phyloP scores from a whole-genome alignment of 2,113 vertebrate species.

The Mobula hypostoma region DNA sequence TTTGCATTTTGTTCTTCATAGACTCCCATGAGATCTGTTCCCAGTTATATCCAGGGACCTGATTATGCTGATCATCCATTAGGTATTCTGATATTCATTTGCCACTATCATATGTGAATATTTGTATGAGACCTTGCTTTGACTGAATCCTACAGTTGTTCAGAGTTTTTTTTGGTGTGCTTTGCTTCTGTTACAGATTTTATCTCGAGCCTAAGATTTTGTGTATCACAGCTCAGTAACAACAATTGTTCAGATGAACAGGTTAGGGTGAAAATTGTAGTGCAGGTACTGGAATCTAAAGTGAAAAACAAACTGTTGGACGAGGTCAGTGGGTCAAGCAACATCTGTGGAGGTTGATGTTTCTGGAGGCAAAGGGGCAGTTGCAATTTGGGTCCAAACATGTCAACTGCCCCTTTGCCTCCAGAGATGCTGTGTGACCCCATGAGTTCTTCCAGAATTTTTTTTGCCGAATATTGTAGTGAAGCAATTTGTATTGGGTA shows the following conservation, averaged over 20 bases:
- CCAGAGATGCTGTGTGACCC: too few species aligned
- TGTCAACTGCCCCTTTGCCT: too few species aligned
- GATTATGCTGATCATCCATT: slow-evolving; percentile 96
- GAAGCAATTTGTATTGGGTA: not conserved
- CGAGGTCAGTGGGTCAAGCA: too few species aligned
- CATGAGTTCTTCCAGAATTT: too few species aligned
- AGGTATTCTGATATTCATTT: slow-evolving; percentile 61
- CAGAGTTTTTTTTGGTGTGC: not conserved
- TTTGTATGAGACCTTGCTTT: not conserved
- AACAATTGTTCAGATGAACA: not conserved
- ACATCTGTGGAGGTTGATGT: too few species aligned
- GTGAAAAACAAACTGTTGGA: too few species aligned
- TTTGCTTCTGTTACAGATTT: not conserved
- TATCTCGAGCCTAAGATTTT: not conserved
- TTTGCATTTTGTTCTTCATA: slow-evolving; percentile 48
- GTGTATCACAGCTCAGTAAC: not conserved
- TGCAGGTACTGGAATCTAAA: too few species aligned
- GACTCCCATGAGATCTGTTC: slow-evolving; percentile 85
- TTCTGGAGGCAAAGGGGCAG: too few species aligned
- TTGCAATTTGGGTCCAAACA: too few species aligned
- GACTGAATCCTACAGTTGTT: not conserved
- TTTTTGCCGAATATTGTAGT: not conserved
- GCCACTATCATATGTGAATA: not conserved
- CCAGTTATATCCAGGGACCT: slow-evolving; percentile 88
- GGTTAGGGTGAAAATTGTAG: too few species aligned